Base-by-base conservation (phyloP, 1,140 invertebrate genomes). In the Papilio helenus region DNA sequence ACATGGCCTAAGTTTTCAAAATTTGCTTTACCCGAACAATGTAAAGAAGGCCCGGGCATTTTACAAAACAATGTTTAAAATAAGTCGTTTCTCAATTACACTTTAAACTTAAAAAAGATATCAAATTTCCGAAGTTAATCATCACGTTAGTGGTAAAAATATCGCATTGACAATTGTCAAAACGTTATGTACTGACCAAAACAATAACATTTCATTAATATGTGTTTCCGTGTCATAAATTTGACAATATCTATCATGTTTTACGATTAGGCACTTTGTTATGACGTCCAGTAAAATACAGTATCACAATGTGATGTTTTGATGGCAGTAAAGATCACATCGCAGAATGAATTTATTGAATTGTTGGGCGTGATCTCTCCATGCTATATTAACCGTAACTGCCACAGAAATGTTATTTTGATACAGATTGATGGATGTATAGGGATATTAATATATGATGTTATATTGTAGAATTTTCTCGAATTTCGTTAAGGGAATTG, bases 251-350 rank as follows among this genome's bases (percentile, higher is more conserved):
- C 55, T 55, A 61, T 77, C 76, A 77, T 77, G 3, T 65, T 77
- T 77, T 77, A 77, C 58, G 76, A 77, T 77, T 77, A 77, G 76
- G 76, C 76, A 77, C 76, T 77, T 77, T 77, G 76, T 77, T 77
- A 42, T 77, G 76, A 77, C 76, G n/a, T 77, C 34, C 34, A 77
- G n/a, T 58, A 49, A 77, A 42, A 61, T 77, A 77, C 76, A 42
- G 76, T 61, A 65, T 44, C 39, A 55, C 49, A 76, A 20, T 61
- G 55, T 42, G 29, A 77, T 84, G 84, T 85, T 61, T 90, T 87
- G 89, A 87, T 86, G 85, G 89, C 91, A 89, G 88, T 90, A 90
- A 86, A 87, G 86, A 84, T 81, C 84, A 81, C 73, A 76, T 81
- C 85, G 87, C 86, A 85, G 86, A 86, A 88, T 89, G 85, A 84